Evolutionary conservation across 2,797 vertebrate genomes (phyloP), one percentile per base, ranked within the genome.

Genomic region (Cirrhinus molitorella): DNA sequence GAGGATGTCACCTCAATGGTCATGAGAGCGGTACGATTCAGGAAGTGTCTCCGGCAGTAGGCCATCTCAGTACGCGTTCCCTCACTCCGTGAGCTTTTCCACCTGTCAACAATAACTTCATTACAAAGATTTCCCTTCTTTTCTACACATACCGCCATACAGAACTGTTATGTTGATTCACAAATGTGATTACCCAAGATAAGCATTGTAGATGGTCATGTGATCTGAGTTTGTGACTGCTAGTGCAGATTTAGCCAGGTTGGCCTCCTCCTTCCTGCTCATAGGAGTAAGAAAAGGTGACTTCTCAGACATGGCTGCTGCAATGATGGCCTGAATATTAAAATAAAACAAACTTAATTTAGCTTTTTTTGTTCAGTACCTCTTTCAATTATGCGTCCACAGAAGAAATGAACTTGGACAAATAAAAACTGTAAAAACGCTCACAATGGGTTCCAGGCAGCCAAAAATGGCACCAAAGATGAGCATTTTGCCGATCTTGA

Each of bases 401-500:
- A n/a, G 51, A 74, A 23, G 21, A 57, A 37, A 40, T 0, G 34
- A 37, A 23, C 12, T 55, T 1, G 8, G 14, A 76, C 5, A 34
- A n/a, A n/a, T n/a, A n/a, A n/a, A n/a, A n/a, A n/a, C 14, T 55
- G 21, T 23, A 21, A 65, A 23, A 25, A 28, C 8, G 1, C 97
- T 91, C 90, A 99, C 98, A 85, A 97, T 96, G 49, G 98, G 96
- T 87, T 99, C 97, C 88, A 99, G 94, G 88, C 97, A 99, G 87
- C 97, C 96, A 88, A 99, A 96, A 91, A 99, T 97, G 87, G 97
- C 98, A 43, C 97, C 97, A 40, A 98, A 99, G 90, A 99, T 96
- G 53, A 99, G 97, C 98, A 99, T 99, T 94, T 99, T 99, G 72
- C 98, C 98, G 45, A 99, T 99, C 93, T 98, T 99, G 74, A 98